Base-by-base conservation (phyloP, 2,888 invertebrate species). In the Gryllus longicercus region DNA sequence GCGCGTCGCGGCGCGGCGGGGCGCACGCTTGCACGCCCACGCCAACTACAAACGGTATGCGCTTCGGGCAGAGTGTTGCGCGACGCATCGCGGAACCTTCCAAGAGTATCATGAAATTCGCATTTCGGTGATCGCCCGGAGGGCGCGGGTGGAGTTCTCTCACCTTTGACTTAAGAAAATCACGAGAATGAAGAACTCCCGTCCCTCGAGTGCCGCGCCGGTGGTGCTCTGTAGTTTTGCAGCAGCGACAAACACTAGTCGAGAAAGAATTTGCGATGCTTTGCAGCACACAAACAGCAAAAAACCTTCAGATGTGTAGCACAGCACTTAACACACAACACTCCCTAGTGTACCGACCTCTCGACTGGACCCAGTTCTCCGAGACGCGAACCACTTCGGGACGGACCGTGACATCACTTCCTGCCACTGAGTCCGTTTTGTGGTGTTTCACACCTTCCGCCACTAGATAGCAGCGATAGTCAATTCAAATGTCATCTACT, bases 371-470 rank as follows among this genome's bases (percentile, higher is more conserved):
- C 63, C 63, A 11, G 4, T 14, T 18, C 63, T 63, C 63, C 16
- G n/a, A 63, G 63, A 63, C 11, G 63, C 63, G 63, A 63, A 63
- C 63, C n/a, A 63, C 63, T n/a, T 63, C 63, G 63, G 63, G 63
- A 63, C 63, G 63, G 63, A n/a, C 16, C n/a, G 63, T 63, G 63
- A 63, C 63, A 63, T 63, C 63, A 63, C 63, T 63, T 63, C 63
- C 63, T 63, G 63, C 63, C n/a, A 18, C n/a, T 14, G 63, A 18
- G n/a, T 14, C 63, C n/a, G 63, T 14, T 63, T 63, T 4, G 63
- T 63, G 3, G 38, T 63, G n/a, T n/a, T 63, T 63, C n/a, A 63
- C n/a, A 18, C 63, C 16, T 63, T 63, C n/a, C n/a, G 14, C 63
- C 63, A 63, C 63, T 63, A 63, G 63, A 63, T 63, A 11, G 63